Conservation (phyloP, 2,888 invertebrate genomes). For the Ecdyonurus torrentis region DNA sequence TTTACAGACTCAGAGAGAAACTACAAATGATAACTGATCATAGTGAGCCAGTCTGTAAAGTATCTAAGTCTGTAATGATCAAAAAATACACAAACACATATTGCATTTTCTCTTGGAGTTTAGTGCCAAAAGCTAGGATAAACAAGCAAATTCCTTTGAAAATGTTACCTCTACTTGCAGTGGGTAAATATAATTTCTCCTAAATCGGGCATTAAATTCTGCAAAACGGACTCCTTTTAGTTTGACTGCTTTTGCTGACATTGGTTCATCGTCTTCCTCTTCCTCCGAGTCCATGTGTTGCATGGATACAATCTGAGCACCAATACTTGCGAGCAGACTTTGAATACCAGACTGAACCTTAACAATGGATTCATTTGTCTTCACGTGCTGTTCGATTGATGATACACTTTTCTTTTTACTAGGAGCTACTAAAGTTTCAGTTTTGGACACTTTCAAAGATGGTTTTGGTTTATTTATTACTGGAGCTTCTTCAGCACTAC, state of each 20-base stretch:
- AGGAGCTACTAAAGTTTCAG: not conserved
- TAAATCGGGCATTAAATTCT: not conserved
- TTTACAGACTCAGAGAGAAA: too few relatives aligned
- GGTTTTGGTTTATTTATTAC: not conserved
- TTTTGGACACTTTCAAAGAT: too few relatives aligned
- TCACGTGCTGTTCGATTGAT: not conserved
- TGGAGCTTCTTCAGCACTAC: not conserved
- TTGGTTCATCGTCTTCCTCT: not conserved
- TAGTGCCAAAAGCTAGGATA: too few relatives aligned
- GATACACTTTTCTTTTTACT: not conserved
- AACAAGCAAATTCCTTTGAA: too few relatives aligned
- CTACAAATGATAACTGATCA: too few relatives aligned
- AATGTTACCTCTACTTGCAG: slow-evolving; percentile 3
- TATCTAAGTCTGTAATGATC: too few relatives aligned
- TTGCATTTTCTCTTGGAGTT: too few relatives aligned
- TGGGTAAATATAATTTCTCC: not conserved
- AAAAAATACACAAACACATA: too few relatives aligned
- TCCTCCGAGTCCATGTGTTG: not conserved
- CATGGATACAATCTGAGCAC: not conserved
- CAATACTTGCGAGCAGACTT: not conserved
- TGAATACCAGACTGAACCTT: not conserved
- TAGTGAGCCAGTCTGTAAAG: too few relatives aligned
- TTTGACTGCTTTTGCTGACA: not conserved
- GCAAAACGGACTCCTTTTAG: not conserved
- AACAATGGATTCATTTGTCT: not conserved